Base-by-base conservation (phyloP, 2,113 vertebrate species). In the Ranitomeya variabilis region DNA sequence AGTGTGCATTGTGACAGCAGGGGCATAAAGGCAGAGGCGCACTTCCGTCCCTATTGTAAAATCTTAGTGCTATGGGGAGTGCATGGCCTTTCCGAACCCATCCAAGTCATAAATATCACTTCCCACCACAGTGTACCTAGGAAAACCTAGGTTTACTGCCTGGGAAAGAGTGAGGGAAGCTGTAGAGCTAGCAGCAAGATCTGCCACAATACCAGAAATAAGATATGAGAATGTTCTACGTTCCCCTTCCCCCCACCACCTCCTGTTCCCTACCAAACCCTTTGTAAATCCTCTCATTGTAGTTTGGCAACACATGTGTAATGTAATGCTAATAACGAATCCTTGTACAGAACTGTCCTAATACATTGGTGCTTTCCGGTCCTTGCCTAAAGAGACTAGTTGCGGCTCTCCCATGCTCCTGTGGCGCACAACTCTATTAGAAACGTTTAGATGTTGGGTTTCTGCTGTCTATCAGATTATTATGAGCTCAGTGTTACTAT, bases 281-380 rank as follows among this genome's bases (percentile, higher is more conserved):
- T 83, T 83, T 69, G 81, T 69, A 83, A 82, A 83, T 83, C 81
- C 81, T 67, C 8, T 51, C 81, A 83, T 83, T 83, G 81, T 83
- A 83, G 45, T 83, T 83, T 83, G 81, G 81, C 81, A 83, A 83
- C 81, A 83, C 81, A 54, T 83, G 64, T 83, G 64, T 83, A 83
- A 83, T 83, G 62, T 83, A 83, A 83, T 83, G 64, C 81, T 83
- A 83, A 83, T 83, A 83, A 83, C 69, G 62, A 67, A 83, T 83
- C 81, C 81, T 69, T 69, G 62, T 83, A 69, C 62, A 83, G 69
- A 83, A 83, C 78, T 59, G 23, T 59, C 26, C n/a, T 4, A 31
- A 80, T 80, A 26, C 54, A 60, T 57, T 57, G 23, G 78, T 59
- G 45, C 64, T n/a, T 83, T 83, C 62, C n/a, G 19, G 45, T 67